Evolutionary conservation across 2,113 vertebrate genomes (phyloP).

Genomic region (Ibidorhyncha struthersii): DNA sequence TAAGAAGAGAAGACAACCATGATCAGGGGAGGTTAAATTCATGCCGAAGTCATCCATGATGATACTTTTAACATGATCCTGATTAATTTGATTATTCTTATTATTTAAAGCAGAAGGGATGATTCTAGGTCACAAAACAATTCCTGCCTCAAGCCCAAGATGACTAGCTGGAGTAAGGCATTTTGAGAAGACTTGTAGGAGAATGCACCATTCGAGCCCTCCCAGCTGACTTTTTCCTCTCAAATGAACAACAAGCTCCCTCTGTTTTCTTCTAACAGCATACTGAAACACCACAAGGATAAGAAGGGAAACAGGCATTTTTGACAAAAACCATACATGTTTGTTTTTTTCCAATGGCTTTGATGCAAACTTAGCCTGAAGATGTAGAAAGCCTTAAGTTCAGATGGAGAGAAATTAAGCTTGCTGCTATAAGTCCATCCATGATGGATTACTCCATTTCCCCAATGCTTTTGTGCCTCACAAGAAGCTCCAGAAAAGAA

Average conservation of each 20-base stretch:
- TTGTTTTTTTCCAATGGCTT: not conserved
- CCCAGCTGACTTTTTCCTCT: not conserved
- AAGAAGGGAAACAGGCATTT: not conserved
- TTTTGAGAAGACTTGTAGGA: not conserved
- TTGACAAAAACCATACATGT: not conserved
- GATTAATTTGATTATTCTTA: constrained; percentile 15
- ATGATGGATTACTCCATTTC: not conserved
- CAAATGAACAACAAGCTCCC: not conserved
- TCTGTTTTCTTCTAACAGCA: not conserved
- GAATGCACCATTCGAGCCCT: not conserved
- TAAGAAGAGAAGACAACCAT: not conserved
- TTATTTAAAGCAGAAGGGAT: constrained; percentile 43
- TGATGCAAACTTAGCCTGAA: not conserved
- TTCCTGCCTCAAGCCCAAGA: not conserved
- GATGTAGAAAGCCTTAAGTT: not conserved
- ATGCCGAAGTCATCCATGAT: not conserved
- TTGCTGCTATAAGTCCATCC: not conserved
- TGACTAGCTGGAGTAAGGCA: not conserved
- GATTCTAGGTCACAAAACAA: constrained; percentile 18
- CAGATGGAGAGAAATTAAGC: not conserved
- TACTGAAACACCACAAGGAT: not conserved
- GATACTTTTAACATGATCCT: not conserved
- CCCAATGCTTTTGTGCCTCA: not conserved
- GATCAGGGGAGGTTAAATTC: constrained; percentile 26
- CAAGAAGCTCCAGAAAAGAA: not conserved